Conservation (phyloP, 2,113 vertebrate genomes). For the Mormoops blainvillei region DNA sequence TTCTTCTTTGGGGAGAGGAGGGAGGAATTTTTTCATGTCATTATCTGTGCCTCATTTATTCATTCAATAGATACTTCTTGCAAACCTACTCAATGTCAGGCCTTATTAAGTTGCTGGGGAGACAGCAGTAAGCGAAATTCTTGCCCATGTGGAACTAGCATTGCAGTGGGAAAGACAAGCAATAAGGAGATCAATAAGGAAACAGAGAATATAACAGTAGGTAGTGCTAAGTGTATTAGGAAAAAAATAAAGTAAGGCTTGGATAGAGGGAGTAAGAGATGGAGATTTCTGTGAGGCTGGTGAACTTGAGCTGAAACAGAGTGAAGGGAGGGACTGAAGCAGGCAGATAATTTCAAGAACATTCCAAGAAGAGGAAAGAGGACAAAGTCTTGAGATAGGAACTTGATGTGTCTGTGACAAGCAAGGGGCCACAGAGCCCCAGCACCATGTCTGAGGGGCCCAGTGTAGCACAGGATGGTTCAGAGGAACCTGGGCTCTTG, state of each 20-base stretch:
- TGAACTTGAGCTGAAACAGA: neutral
- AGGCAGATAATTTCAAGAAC: neutral
- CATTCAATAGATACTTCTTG: neutral
- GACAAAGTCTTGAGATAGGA: neutral
- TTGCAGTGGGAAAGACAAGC: neutral
- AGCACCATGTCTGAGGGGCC: neutral
- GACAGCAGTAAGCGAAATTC: neutral
- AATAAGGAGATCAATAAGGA: neutral
- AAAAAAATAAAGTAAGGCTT: neutral
- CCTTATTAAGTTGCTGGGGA: neutral
- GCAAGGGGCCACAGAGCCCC: neutral
- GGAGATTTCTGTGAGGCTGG: neutral
- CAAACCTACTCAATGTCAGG: neutral
- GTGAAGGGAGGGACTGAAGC: neutral
- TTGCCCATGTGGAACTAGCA: neutral
- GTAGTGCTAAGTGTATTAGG: too few species aligned
- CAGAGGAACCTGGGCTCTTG: fast-evolving
- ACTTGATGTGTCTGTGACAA: neutral
- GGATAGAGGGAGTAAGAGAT: neutral
- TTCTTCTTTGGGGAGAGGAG: too few species aligned
- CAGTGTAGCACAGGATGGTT: neutral
- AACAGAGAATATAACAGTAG: too few species aligned
- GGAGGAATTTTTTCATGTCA: neutral
- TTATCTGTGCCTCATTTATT: neutral
- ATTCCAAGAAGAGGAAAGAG: neutral